Conservation (phyloP, 2,888 invertebrate species). For the Cheilosia impressa region DNA sequence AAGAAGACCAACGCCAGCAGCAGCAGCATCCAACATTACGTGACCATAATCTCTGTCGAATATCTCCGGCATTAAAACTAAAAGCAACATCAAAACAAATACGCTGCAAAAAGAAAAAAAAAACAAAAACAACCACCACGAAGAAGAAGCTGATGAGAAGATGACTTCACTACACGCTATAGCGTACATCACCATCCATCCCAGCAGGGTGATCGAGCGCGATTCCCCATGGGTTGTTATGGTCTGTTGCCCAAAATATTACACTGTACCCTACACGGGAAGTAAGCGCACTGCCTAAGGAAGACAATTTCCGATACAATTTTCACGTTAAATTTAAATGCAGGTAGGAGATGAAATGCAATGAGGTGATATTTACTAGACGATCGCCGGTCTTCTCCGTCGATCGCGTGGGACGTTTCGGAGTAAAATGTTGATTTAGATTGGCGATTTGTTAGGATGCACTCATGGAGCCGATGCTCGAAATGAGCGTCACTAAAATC, state of each 20-base stretch:
- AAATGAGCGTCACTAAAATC: constrained; percentile 9
- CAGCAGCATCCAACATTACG: constrained; percentile 57
- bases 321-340: constrained; percentile 58
- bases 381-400: background rate
- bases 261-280: constrained; percentile 14
- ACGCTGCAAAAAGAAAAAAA: constrained; percentile 24
- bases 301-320: constrained; percentile 70
- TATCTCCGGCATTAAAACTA: constrained; percentile 50
- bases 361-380: constrained; percentile 4
- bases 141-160: constrained; percentile 18
- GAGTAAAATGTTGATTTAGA: constrained; percentile 58
- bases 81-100: constrained; percentile 48
- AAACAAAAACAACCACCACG: constrained; percentile 7
- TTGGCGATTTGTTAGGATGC: constrained; percentile 49
- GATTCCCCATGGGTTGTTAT: constrained; percentile 39
- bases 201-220: constrained; percentile 31
- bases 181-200: constrained; percentile 4
- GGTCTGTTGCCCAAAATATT: constrained; percentile 66
- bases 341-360: constrained; percentile 26
- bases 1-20: constrained; percentile 2
- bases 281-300: constrained; percentile 16
- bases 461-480: constrained; percentile 45
- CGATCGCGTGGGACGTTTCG: constrained; percentile 61
- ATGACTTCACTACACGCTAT: constrained; percentile 55
- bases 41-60: constrained; percentile 63